These are phyloP conservation scores for Petrocephalus sullivani DNA, from an alignment of 2,797 vertebrate species.

Conservation along the genomic window DNA sequence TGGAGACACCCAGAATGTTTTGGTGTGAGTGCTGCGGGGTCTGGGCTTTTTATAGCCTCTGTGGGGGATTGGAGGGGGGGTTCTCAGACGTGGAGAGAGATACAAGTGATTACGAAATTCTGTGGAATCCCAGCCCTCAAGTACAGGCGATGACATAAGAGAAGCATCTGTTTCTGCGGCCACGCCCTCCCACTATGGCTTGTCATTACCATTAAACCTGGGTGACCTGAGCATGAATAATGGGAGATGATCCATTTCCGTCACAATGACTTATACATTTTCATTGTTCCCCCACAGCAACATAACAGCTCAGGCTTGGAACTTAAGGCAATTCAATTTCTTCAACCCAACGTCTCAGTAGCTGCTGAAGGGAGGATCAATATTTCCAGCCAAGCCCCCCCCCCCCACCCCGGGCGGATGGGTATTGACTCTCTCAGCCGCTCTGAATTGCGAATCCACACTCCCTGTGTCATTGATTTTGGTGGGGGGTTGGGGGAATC, in stretches of 20 bases:
- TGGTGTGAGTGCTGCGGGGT: not conserved
- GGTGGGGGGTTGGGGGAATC: not conserved
- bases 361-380: conserved; percentile 17
- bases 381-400: conserved; percentile 1
- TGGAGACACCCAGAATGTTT: conserved; percentile 12
- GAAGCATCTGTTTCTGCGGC: not conserved
- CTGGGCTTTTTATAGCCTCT: conserved; percentile 7
- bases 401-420: not conserved
- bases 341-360: not conserved
- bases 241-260: not conserved
- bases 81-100: not conserved
- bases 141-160: not conserved
- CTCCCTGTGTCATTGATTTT: not conserved
- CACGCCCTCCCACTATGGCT: not conserved
- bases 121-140: conserved; percentile 10
- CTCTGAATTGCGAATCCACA: conserved; percentile 13
- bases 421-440: conserved; percentile 1
- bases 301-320: not conserved
- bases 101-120: conserved; percentile 11
- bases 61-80: not conserved
- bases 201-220: not conserved
- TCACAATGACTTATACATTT: not conserved
- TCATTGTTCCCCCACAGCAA: not conserved
- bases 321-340: conserved; percentile 14
- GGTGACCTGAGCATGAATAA: not conserved